Evolutionary conservation across 2,797 vertebrate genomes (phyloP).

Genomic region (Mico argentatus): DNA sequence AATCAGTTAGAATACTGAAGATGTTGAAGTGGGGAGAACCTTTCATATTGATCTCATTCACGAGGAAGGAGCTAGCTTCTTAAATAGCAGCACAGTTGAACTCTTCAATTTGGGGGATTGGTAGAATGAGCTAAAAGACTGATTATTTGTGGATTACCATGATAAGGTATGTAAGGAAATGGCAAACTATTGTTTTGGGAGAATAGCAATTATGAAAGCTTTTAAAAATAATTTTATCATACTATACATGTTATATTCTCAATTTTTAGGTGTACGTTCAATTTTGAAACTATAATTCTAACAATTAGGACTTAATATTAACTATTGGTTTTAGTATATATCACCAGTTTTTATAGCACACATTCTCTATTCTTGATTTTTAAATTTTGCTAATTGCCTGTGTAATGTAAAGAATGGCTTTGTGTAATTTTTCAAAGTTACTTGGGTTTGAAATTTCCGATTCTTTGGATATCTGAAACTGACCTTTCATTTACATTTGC

Average conservation of each 20-base stretch:
- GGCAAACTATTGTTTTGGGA: neutral
- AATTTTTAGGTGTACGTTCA: neutral
- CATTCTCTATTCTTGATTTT: neutral
- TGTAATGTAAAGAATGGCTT: neutral
- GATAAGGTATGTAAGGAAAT: neutral
- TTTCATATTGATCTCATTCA: slow-evolving; percentile 26
- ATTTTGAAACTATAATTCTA: slow-evolving; percentile 14
- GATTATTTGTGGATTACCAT: neutral
- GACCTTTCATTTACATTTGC: neutral
- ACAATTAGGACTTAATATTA: neutral
- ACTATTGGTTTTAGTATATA: neutral
- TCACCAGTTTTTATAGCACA: neutral
- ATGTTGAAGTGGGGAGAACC: neutral
- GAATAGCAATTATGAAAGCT: neutral
- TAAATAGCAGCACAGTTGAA: slow-evolving; percentile 5
- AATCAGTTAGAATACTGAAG: neutral
- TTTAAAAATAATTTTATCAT: neutral
- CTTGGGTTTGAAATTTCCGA: neutral
- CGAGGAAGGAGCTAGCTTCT: neutral
- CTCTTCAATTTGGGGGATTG: neutral
- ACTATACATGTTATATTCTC: neutral
- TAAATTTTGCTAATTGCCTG: neutral
- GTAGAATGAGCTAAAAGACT: slow-evolving; percentile 21
- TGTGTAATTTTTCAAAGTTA: slow-evolving; percentile 28
- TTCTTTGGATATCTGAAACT: slow-evolving; percentile 19